These are phyloP conservation scores for Crotalus tigris DNA, from an alignment of 2,113 vertebrate species.

Conservation along the genomic window DNA sequence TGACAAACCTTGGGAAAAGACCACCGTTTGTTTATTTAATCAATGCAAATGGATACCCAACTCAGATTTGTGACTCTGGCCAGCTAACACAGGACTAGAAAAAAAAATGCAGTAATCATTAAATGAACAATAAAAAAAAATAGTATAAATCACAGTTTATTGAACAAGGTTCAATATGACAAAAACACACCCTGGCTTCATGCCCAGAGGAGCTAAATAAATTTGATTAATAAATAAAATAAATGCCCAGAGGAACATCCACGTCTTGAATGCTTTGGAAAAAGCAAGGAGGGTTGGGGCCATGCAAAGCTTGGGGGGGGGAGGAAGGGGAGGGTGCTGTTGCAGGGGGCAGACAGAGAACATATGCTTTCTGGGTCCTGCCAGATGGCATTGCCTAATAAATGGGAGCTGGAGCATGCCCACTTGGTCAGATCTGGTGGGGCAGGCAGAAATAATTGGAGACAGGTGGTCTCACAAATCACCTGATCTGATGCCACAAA, in stretches of 20 bases:
- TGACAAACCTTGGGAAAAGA: neutral
- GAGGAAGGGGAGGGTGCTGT: neutral
- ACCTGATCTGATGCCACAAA: neutral
- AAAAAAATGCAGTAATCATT: neutral
- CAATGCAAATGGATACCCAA: neutral
- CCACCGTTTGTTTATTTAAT: neutral
- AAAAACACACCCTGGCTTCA: neutral
- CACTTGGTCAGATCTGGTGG: neutral
- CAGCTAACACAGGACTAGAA: neutral
- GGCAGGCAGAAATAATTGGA: neutral
- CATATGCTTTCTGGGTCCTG: neutral
- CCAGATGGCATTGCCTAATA: neutral
- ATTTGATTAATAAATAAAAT: neutral
- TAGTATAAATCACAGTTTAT: neutral
- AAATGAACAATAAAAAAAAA: neutral
- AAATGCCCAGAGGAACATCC: neutral
- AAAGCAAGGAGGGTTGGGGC: neutral
- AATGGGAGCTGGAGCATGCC: neutral
- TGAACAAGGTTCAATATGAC: neutral
- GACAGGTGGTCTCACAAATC: neutral
- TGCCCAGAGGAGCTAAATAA: neutral
- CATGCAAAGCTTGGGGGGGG: neutral
- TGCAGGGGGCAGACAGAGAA: neutral
- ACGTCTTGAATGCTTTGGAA: neutral
- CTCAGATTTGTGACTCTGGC: neutral